Conservation (phyloP, 2,113 vertebrate genomes). For the Menura novaehollandiae region DNA sequence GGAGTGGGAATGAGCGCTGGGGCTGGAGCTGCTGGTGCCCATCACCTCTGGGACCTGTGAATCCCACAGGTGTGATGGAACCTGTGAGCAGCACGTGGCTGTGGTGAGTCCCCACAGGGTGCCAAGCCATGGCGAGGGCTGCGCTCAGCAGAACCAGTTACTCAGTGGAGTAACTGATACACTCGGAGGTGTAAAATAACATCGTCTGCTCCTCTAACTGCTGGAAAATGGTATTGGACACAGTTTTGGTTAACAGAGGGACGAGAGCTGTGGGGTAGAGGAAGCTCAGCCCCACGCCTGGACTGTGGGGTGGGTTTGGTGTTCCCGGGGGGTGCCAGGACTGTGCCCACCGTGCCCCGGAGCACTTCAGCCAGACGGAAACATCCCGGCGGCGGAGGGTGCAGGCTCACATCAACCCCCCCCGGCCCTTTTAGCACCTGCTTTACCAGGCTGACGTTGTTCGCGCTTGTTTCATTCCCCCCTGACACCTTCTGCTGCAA, state of each 20-base stretch:
- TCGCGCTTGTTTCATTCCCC: neutral
- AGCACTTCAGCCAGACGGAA: neutral
- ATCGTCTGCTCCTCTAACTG: neutral
- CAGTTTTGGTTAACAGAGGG: neutral
- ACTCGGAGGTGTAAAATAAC: neutral
- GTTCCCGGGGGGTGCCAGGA: neutral
- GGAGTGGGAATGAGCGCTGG: neutral
- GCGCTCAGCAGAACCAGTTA: neutral
- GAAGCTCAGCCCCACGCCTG: neutral
- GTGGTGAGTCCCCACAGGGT: neutral
- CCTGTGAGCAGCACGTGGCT: neutral
- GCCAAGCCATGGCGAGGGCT: neutral
- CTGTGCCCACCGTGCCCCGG: neutral
- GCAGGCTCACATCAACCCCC: neutral
- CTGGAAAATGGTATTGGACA: neutral
- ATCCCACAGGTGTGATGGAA: neutral
- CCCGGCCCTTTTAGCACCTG: neutral
- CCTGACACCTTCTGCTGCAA: neutral
- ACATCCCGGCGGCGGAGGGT: neutral
- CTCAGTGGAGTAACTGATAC: neutral
- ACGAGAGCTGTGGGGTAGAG: neutral
- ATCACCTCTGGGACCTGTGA: neutral
- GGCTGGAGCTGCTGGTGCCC: neutral
- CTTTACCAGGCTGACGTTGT: neutral
- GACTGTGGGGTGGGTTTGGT: neutral